Percentiles rank a stretch among this genome's conserved stretches.
Conservation (phyloP, 2,888 invertebrate species). For the Synanthedon andrenaeformis region DNA sequence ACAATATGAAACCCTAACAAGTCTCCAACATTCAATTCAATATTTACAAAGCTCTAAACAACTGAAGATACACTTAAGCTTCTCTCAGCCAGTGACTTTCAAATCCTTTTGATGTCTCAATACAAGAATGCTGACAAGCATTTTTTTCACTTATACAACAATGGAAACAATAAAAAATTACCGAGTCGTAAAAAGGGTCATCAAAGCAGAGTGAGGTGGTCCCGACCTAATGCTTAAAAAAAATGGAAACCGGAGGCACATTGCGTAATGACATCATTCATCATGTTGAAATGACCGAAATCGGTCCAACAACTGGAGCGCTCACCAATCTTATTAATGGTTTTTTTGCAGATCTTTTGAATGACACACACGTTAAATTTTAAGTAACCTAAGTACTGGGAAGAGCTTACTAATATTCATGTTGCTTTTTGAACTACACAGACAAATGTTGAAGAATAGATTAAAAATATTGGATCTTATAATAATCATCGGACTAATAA, state of each 20-base stretch:
- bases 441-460: too few relatives aligned
- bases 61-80: constrained; percentile 1
- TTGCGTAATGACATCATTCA: constrained; percentile 31
- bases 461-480: too few relatives aligned
- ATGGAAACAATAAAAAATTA: constrained; percentile 34
- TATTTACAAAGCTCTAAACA: constrained; percentile 5
- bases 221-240: constrained; percentile 18
- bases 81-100: constrained; percentile 3
- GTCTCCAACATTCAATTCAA: neutral
- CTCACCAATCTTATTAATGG: neutral
- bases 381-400: neutral
- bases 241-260: constrained; percentile 21
- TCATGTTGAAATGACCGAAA: constrained; percentile 20
- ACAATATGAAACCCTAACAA: neutral
- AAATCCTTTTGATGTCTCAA: constrained; percentile 23
- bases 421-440: too few relatives aligned
- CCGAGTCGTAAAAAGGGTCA: constrained; percentile 36
- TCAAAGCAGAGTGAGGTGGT: constrained; percentile 31
- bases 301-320: constrained; percentile 1
- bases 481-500: too few relatives aligned
- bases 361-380: too few relatives aligned
- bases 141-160: constrained; percentile 16
- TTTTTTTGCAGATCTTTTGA: neutral
- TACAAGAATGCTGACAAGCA: constrained; percentile 23
- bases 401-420: neutral